Conservation (phyloP, 2,113 vertebrate genomes). For the Trematomus loennbergii region DNA sequence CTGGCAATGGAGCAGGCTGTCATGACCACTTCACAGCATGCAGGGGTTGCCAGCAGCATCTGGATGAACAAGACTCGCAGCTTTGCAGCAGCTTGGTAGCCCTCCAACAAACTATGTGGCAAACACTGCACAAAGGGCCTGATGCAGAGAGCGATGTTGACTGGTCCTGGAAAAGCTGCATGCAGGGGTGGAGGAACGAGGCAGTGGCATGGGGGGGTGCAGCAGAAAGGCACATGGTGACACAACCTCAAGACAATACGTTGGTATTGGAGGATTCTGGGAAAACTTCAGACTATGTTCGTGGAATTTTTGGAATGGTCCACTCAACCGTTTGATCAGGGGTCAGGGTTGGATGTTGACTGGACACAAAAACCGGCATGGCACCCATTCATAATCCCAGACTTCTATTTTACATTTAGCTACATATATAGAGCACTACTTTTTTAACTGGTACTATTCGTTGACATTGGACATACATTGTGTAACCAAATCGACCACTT, state of each 20-base stretch:
- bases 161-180: conserved; percentile 55
- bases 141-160: conserved; percentile 52
- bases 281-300: neutral
- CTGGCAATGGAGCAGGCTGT: conserved; percentile 55
- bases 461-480: neutral
- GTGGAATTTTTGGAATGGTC: neutral
- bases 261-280: conserved; percentile 16
- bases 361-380: neutral
- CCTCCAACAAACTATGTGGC: conserved; percentile 59
- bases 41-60: conserved; percentile 60
- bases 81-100: conserved; percentile 57
- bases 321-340: neutral
- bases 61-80: conserved; percentile 63
- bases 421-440: neutral
- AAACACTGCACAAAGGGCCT: conserved; percentile 18
- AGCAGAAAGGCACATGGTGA: conserved; percentile 63
- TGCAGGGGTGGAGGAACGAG: conserved; percentile 34
- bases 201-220: conserved; percentile 14
- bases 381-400: neutral
- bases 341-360: neutral
- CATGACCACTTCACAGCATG: conserved; percentile 59
- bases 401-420: neutral
- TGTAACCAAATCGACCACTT: neutral
- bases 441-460: neutral
- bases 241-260: neutral